Conservation (phyloP, 2,113 vertebrate species). For the Amazona vittata region DNA sequence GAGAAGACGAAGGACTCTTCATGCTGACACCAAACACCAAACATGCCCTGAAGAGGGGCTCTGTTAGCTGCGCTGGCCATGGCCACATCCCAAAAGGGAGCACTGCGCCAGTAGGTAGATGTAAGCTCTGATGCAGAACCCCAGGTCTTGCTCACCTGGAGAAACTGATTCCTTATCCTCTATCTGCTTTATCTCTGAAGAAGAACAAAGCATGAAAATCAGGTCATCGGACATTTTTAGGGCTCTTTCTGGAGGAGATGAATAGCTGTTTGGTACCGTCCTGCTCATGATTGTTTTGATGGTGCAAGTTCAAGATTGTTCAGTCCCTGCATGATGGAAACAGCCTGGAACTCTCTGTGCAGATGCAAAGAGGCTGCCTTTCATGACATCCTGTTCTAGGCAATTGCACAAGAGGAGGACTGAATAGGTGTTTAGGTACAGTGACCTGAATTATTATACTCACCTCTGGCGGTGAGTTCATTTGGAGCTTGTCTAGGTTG, state of each 20-base stretch:
- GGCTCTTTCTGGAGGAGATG: not conserved
- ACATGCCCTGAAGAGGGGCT: not conserved
- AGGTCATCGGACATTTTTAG: not conserved
- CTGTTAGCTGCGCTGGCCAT: accelerated
- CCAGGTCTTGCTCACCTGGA: not conserved
- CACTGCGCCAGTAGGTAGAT: accelerated
- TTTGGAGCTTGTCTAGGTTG: not conserved
- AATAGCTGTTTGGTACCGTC: not conserved
- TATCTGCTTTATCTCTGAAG: not conserved
- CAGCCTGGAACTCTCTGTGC: not conserved
- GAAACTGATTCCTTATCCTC: not conserved
- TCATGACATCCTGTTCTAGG: not conserved
- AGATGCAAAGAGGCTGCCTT: not conserved
- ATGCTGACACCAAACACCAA: not conserved
- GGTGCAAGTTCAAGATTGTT: not conserved
- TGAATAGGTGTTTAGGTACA: not conserved
- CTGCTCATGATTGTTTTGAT: not conserved
- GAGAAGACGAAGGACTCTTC: not conserved
- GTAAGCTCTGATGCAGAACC: not conserved
- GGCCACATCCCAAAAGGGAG: accelerated
- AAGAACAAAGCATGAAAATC: not conserved
- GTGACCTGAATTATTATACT: not conserved
- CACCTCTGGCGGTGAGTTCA: not conserved
- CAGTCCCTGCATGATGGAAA: not conserved
- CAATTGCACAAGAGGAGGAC: not conserved